phyloP scores from a whole-genome alignment of 2,888 invertebrate species.

The Epirrhoe alternata region DNA sequence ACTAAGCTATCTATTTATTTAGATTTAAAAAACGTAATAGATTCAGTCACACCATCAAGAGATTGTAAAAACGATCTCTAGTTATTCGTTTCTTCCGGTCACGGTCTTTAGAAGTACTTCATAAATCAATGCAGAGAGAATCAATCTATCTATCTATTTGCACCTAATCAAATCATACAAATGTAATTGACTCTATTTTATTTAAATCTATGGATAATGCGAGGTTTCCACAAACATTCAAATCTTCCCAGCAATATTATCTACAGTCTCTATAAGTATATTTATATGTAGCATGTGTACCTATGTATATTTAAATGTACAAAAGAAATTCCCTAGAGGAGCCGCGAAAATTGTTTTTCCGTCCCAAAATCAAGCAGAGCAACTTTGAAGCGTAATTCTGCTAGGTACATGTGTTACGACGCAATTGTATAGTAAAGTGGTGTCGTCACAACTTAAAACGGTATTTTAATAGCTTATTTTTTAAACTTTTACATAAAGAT shows the following conservation, averaged over 20 bases:
- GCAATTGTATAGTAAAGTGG: conserved; percentile 11
- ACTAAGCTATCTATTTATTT: too few relatives aligned
- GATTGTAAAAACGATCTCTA: too few relatives aligned
- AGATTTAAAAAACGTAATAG: too few relatives aligned
- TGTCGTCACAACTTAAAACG: neutral
- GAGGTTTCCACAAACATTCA: neutral
- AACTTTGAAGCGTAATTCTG: conserved; percentile 29
- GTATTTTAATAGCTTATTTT: too few relatives aligned
- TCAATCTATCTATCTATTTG: too few relatives aligned
- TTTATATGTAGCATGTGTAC: neutral
- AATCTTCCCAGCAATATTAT: neutral
- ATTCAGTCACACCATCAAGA: too few relatives aligned
- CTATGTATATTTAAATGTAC: conserved; percentile 9
- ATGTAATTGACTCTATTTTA: neutral
- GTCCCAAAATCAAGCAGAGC: conserved; percentile 26
- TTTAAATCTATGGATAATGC: neutral
- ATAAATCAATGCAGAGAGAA: too few relatives aligned
- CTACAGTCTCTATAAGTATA: neutral
- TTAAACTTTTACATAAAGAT: too few relatives aligned
- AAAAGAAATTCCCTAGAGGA: conserved; percentile 15
- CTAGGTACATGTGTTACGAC: conserved; percentile 21
- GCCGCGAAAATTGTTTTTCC: conserved; percentile 28
- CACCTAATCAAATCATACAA: neutral
- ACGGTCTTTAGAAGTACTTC: too few relatives aligned
- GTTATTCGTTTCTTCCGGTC: too few relatives aligned